A percentile compares a stretch with the other conserved stretches of the same genome.
Evolutionary conservation across 2,888 invertebrate genomes (phyloP).

Genomic region (Cerastis leucographa): DNA sequence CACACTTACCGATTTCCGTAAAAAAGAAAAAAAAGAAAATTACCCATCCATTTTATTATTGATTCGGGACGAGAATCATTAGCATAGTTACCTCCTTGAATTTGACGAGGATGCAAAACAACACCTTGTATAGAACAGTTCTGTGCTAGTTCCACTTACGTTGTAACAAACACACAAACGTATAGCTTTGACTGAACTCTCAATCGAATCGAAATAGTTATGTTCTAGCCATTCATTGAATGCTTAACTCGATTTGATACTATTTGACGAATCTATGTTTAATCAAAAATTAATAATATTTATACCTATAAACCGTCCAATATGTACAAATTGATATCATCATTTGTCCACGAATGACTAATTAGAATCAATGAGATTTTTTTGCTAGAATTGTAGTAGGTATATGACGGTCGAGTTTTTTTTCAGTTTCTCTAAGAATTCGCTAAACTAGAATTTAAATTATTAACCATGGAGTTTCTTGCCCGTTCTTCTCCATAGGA

Average conservation of each 20-base stretch:
- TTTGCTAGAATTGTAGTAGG: background rate
- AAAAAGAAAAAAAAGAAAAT: no score
- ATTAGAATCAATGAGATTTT: background rate
- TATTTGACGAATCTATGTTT: background rate
- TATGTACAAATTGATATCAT: background rate
- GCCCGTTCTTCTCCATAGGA: no score
- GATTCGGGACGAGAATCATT: no score
- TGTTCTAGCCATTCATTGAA: background rate
- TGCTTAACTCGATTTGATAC: background rate
- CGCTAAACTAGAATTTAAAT: background rate
- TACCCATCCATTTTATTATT: no score
- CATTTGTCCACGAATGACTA: background rate
- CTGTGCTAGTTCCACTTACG: background rate
- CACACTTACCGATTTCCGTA: no score
- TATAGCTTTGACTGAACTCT: background rate
- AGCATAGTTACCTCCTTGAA: no score
- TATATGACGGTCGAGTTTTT: background rate
- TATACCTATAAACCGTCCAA: background rate
- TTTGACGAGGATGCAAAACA: no score
- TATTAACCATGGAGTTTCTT: no score
- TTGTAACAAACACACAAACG: background rate
- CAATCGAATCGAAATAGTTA: background rate
- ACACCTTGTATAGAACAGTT: conserved; percentile 1
- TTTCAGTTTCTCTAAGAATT: no score
- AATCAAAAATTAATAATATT: background rate